Evolutionary conservation across 2,888 invertebrate genomes (phyloP), one percentile per base, ranked within the genome.

Genomic region (Parelbella ahira): DNA sequence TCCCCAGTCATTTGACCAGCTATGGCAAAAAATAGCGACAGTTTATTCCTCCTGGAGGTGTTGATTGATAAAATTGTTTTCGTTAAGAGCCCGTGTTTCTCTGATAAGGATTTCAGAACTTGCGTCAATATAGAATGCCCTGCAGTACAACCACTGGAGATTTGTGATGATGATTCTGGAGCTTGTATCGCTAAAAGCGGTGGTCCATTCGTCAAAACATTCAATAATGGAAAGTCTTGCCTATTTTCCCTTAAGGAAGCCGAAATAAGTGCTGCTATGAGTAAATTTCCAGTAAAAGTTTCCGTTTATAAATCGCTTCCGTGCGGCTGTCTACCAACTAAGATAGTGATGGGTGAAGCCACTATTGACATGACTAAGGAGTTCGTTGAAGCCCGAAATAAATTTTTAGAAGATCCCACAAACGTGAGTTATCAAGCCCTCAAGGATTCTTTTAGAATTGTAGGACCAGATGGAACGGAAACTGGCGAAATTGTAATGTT

Each of bases 161-260:
- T 92, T 45, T 90, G 90, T 63, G 91, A 92, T 53, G 90, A 90
- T 46, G 90, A 91, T 34, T 69, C 80, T 1, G 82, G 84, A 27
- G 57, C 67, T 19, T 82, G 84, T 46, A 44, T 58, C 2, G 68
- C 70, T 4, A 77, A 68, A 29, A 76, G 75, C 28, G 82, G 76
- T 3, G 77, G 77, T 8, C 76, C 79, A 0, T 82, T 78, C 41
- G 63, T 76, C 0, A 88, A 87, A 56, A 68, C 79, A 0, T 89
- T 91, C 42, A 90, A 90, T 58, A 91, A 83, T 51, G 92, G 92
- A 12, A 92, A 92, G 65, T 92, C 92, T 0, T 92, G 92, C 53
- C 71, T 92, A n/a, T 92, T 92, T 58, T 91, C 91, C 0, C 66
- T 92, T 2, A 89, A 90, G 12, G 81, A 89, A 25, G 53, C 63